Evolutionary conservation across 2,888 invertebrate species (phyloP), one percentile per base, ranked within the genome.

Genomic region (Maniola hyperantus): DNA sequence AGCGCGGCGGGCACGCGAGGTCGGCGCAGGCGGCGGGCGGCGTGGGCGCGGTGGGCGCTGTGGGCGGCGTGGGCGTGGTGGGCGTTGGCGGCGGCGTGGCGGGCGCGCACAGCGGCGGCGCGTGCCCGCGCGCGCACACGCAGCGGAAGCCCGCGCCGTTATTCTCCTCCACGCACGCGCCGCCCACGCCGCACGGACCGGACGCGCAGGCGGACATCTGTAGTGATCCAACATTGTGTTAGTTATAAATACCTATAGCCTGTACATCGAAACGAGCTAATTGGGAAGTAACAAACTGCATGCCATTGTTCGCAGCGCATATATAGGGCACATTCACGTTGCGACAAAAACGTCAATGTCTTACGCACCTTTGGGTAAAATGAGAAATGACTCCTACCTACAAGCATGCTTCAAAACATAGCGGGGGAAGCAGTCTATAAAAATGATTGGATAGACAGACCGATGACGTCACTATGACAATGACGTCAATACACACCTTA

Each of bases 161-260:
- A 69, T 77, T 77, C 82, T 89, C 89, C 81, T 96, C 95, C 62
- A 92, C 89, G 83, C 98, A 98, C 39, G 90, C 93, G 57, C 96
- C 97, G 68, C 95, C 95, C 86, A 96, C 96, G 73, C 94, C 93
- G 86, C 99, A 99, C 66, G 96, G 94, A 62, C 93, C 93, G 50
- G 93, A 94, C 76, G 91, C 87, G 78, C 97, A 97, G 7, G 95
- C 95, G 1, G 95, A 88, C 85, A 86, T 83, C 87, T 89, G 75
- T 68, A 26, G 26, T 26, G n/a, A n/a, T n/a, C n/a, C n/a, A n/a
- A n/a, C n/a, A n/a, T n/a, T n/a, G n/a, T n/a, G n/a, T n/a, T n/a
- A n/a, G n/a, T n/a, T n/a, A n/a, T n/a, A n/a, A n/a, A n/a, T n/a
- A n/a, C n/a, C n/a, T n/a, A n/a, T n/a, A n/a, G n/a, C n/a, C n/a